Evolutionary conservation across 2,797 vertebrate species (phyloP).

Genomic region (Holocentrus rufus): DNA sequence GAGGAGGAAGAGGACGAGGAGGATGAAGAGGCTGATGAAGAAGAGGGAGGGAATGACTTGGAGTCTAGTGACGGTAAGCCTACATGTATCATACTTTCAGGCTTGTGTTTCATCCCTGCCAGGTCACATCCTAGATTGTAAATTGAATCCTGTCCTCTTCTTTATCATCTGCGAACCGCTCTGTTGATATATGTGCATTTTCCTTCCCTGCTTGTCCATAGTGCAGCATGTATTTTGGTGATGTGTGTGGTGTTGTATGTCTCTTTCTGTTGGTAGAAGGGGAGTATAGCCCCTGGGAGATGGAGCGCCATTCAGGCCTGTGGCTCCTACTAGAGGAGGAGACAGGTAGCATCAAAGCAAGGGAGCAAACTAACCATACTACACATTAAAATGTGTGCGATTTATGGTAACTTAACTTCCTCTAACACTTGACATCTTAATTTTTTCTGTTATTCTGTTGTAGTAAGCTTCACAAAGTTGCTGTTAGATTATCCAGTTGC

Average conservation of each 20-base stretch:
- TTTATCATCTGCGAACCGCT: not conserved
- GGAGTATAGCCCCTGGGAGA: constrained; percentile 88
- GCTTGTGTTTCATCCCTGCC: not conserved
- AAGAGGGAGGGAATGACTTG: constrained; percentile 44
- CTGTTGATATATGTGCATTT: too few species aligned
- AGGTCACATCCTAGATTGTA: not conserved
- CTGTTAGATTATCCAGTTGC: not conserved
- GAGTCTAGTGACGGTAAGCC: constrained; percentile 88
- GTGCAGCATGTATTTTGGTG: not conserved
- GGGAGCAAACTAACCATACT: not conserved
- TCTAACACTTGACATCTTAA: not conserved
- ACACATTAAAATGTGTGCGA: constrained; percentile 2
- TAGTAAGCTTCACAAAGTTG: not conserved
- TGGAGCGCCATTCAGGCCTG: constrained; percentile 85
- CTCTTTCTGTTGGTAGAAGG: constrained; percentile 88
- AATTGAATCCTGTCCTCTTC: constrained; percentile 11
- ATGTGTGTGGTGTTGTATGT: constrained; percentile 69
- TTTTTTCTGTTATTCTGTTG: not conserved
- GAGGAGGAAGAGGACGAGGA: constrained; percentile 68
- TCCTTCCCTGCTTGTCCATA: constrained; percentile 27
- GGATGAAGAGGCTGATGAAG: constrained; percentile 43
- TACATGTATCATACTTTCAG: not conserved
- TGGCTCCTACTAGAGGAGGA: constrained; percentile 87
- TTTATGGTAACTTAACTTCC: not conserved
- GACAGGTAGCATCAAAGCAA: constrained; percentile 81